Conservation (phyloP, 1,140 invertebrate species). For the Brachionus asplanchnoidis region DNA sequence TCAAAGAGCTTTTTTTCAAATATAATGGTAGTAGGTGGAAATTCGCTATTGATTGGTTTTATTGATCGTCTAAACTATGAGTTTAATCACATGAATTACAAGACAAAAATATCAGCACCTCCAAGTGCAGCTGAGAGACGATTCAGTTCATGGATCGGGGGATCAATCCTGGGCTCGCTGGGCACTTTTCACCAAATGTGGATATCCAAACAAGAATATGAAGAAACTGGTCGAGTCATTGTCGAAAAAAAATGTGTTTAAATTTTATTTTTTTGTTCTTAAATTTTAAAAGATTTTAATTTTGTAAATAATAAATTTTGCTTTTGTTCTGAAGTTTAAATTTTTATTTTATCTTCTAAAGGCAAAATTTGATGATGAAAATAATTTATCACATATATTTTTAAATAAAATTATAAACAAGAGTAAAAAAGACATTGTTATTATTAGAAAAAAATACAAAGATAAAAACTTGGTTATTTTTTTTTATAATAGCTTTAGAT, state of each 20-base stretch:
- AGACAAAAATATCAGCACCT: constrained; percentile 71
- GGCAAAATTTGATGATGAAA: not conserved
- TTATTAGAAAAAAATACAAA: no score
- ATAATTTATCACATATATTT: no score
- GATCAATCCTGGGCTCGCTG: constrained; percentile 86
- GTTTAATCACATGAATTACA: constrained; percentile 75
- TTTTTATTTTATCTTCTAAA: no score
- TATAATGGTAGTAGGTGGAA: constrained; percentile 82
- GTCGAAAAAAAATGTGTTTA: constrained; percentile 80
- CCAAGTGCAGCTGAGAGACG: constrained; percentile 70
- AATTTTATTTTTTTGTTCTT: constrained; percentile 42
- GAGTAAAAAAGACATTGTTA: no score
- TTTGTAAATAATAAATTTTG: not conserved
- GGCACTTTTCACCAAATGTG: constrained; percentile 83
- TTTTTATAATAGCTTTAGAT: no score
- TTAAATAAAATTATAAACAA: no score
- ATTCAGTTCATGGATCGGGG: constrained; percentile 91
- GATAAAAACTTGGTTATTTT: no score
- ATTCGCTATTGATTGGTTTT: constrained; percentile 76
- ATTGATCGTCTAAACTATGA: constrained; percentile 81
- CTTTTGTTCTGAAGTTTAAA: not conserved
- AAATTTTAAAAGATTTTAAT: constrained; percentile 3
- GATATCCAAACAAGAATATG: constrained; percentile 86
- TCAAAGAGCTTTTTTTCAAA: constrained; percentile 70
- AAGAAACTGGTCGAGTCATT: constrained; percentile 79